Evolutionary conservation across 2,797 vertebrate genomes (phyloP).

Genomic region (Halcyon leucocephala): DNA sequence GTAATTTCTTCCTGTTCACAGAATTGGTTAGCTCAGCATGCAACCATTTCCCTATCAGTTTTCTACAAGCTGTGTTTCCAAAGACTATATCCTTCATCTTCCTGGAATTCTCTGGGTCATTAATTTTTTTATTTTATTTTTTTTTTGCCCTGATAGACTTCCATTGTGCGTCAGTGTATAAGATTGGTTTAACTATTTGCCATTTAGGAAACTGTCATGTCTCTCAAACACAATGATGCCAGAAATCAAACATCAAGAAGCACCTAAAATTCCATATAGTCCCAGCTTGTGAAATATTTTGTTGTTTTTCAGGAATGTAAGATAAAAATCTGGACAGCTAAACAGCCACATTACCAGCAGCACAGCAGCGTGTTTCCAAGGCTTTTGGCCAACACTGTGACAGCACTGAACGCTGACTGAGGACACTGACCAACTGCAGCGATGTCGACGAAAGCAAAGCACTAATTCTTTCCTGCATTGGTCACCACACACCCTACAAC

Average conservation of each 20-base stretch:
- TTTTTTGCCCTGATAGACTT: not conserved
- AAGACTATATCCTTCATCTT: not conserved
- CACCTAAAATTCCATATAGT: not conserved
- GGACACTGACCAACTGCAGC: not conserved
- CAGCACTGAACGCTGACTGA: not conserved
- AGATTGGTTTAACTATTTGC: not conserved
- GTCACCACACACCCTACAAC: not conserved
- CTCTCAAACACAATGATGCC: not conserved
- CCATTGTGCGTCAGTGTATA: not conserved
- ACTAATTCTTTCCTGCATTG: accelerated
- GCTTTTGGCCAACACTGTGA: not conserved
- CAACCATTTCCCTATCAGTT: not conserved
- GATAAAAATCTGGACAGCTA: not conserved
- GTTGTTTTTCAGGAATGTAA: not conserved
- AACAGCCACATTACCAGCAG: not conserved
- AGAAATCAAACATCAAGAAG: not conserved
- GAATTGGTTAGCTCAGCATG: not conserved
- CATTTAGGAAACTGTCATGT: not conserved
- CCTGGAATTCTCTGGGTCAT: not conserved
- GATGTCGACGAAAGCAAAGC: not conserved
- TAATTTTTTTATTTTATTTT: not conserved
- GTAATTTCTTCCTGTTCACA: not conserved
- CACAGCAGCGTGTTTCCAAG: not conserved
- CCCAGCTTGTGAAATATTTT: not conserved
- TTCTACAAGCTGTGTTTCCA: not conserved